Base-by-base conservation (phyloP, 92 coral and sea anemone species). In the Pocillopora grandis region DNA sequence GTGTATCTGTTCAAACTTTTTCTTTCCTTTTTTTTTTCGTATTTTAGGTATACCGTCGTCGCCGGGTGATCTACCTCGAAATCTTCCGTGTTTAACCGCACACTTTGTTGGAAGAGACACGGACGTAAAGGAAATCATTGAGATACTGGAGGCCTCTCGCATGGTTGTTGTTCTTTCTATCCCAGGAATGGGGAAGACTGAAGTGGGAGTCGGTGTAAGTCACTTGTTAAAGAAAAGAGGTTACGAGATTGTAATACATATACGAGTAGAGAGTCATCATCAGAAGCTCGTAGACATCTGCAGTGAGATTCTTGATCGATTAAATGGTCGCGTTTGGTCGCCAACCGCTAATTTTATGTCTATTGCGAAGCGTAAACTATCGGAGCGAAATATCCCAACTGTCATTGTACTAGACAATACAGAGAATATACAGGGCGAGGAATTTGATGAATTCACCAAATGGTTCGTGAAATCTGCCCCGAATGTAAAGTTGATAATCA, bases 141-240 rank as follows among this genome's bases (percentile, higher is more conserved):
- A 55, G n/a, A 55, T 66, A 80, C 75, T 80, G 10, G 17, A 59
- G 62, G 17, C 75, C 15, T 10, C 11, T 2, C 90, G 76, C 19
- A 62, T 87, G 80, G 31, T 86, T 14, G 78, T 65, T 0, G 13
- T 86, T 27, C 16, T 78, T 21, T 82, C 86, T 9, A 72, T 80
- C 19, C 93, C 93, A 65, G 93, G 93, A 36, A 72, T 72, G 76
- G 93, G 93, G 17, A 90, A 90, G 75, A 77, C 93, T 13, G 16
- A 58, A 75, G 86, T 90, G 3, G 90, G 87, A 36, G 82, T 55
- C 9, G 64, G 83, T 20, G 88, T 82, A 19, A 80, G 89, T 27
- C 84, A 84, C 66, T 35, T 36, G 35, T 48, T 85, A 10, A 9
- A 76, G 58, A 16, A 18, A 17, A 64, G 75, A 6, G 2, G 56